phyloP scores from a whole-genome alignment of 2,113 vertebrate genomes.

The Gallinago paraguaiae region DNA sequence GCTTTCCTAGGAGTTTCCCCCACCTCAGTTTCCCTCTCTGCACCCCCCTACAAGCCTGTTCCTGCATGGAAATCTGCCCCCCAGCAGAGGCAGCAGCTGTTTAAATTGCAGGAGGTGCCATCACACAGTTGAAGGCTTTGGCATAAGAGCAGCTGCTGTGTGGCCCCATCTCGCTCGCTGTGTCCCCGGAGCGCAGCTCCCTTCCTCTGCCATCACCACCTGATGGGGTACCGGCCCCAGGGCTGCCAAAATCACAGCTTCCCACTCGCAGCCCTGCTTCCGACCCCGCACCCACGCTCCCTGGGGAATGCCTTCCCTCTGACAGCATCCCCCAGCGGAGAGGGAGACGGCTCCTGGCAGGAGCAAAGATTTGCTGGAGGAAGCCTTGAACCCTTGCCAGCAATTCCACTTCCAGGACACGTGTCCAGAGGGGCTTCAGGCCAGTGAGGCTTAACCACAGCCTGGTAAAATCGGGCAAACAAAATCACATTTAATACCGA shows the following conservation, averaged over 20 bases:
- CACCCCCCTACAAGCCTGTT: fast-evolving
- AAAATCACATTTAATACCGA: neutral
- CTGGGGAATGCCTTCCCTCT: neutral
- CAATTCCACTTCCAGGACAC: neutral
- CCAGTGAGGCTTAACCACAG: neutral
- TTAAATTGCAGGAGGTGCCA: neutral
- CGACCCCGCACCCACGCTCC: neutral
- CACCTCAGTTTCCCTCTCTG: neutral
- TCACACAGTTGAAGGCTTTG: neutral
- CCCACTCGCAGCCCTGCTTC: neutral
- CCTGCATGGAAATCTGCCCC: neutral
- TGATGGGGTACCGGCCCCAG: neutral
- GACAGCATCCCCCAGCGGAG: neutral
- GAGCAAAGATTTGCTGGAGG: neutral
- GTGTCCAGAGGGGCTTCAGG: neutral
- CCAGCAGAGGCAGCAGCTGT: neutral
- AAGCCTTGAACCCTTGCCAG: neutral
- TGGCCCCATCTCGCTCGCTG: neutral
- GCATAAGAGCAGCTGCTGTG: neutral
- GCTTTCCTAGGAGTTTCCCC: neutral
- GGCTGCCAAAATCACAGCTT: neutral
- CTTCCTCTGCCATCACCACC: neutral
- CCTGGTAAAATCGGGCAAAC: neutral
- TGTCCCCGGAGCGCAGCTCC: neutral
- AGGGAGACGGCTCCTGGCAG: neutral